Evolutionary conservation across 23 tunicate species (phyloP).

Genomic region (Phallusia fumigata): DNA sequence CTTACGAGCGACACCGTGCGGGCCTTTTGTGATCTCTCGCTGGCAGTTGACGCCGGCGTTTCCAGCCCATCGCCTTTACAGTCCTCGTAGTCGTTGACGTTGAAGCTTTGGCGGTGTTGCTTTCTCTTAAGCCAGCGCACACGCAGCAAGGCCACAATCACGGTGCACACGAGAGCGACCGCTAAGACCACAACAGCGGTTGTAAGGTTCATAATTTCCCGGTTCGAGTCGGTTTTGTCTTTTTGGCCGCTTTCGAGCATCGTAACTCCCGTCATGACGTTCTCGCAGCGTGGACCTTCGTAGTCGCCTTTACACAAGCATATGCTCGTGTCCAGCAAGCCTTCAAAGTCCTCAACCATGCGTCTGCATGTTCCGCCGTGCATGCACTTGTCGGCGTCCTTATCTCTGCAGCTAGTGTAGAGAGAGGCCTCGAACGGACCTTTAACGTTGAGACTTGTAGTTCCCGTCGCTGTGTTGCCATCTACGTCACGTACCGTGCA

Average conservation of each 20-base stretch:
- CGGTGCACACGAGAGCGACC: slow-evolving; percentile 17
- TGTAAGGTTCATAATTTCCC: slow-evolving; percentile 6
- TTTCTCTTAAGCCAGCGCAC: neutral
- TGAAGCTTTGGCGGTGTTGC: neutral
- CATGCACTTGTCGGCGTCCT: slow-evolving; percentile 38
- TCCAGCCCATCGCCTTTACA: neutral
- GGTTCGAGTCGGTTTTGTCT: neutral
- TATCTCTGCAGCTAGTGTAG: slow-evolving; percentile 8
- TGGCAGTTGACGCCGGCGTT: neutral
- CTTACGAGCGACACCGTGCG: neutral
- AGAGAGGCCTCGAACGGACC: slow-evolving; percentile 28
- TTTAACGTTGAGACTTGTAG: slow-evolving; percentile 24
- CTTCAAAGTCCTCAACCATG: neutral
- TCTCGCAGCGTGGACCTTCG: slow-evolving; percentile 44
- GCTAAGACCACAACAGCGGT: slow-evolving; percentile 24
- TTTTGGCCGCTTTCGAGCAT: neutral
- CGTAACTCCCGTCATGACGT: slow-evolving; percentile 5
- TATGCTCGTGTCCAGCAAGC: neutral
- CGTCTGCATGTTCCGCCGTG: slow-evolving; percentile 48
- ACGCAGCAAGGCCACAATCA: neutral
- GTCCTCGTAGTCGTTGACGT: neutral
- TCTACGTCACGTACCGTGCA: slow-evolving; percentile 39
- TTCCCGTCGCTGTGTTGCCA: slow-evolving; percentile 23
- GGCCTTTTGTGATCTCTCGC: neutral
- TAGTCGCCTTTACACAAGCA: slow-evolving; percentile 36